phyloP scores from a whole-genome alignment of 2,113 vertebrate species.

The Ellobius talpinus region DNA sequence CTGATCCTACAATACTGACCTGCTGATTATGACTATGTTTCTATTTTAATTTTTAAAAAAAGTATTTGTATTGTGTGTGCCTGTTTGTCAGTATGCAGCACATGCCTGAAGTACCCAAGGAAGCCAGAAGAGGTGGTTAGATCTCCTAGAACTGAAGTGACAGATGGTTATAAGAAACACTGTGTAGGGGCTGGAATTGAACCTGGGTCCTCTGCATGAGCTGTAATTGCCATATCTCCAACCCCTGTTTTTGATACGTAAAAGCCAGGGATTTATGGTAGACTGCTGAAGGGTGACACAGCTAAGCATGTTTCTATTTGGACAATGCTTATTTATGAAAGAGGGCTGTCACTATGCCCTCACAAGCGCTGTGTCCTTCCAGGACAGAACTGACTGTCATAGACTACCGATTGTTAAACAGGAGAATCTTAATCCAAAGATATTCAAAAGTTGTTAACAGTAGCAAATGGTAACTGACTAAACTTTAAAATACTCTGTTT shows the following conservation, averaged over 20 bases:
- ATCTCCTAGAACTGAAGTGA: neutral
- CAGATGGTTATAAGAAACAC: neutral
- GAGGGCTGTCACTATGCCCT: neutral
- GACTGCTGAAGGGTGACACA: neutral
- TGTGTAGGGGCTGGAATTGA: neutral
- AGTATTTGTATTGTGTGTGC: neutral
- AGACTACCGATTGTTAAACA: conserved; percentile 1
- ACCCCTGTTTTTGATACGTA: neutral
- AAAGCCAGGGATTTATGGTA: neutral
- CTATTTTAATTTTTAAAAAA: neutral
- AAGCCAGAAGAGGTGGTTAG: neutral
- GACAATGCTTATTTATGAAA: neutral
- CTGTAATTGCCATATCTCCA: neutral
- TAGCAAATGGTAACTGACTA: conserved; percentile 1
- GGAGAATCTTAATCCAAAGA: conserved; percentile 15
- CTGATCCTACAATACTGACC: neutral
- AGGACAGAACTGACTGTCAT: neutral
- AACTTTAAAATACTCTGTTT: conserved; percentile 8
- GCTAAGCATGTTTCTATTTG: neutral
- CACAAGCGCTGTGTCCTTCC: neutral
- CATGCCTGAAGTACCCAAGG: neutral
- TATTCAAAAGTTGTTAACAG: neutral
- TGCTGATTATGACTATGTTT: neutral
- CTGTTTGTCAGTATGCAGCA: neutral
- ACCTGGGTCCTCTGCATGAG: neutral